These are phyloP conservation scores for Aplodontia rufa DNA, from an alignment of 2,113 vertebrate genomes.

Conservation along the genomic window DNA sequence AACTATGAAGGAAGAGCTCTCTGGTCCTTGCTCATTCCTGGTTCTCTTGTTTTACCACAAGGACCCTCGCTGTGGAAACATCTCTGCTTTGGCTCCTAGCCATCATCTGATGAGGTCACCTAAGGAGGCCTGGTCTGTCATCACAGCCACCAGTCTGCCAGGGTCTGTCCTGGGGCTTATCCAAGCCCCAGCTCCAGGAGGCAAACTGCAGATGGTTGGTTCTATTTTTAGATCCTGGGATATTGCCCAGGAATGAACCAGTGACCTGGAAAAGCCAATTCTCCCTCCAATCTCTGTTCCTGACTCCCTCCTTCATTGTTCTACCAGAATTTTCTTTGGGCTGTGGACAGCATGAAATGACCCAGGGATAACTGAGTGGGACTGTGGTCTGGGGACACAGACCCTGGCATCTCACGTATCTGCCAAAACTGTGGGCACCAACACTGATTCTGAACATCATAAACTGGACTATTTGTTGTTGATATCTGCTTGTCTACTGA, in stretches of 20 bases:
- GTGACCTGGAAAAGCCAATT: conserved; percentile 73
- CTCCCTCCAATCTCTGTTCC: conserved; percentile 39
- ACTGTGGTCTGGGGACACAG: neutral
- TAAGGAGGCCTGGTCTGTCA: neutral
- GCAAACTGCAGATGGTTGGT: conserved; percentile 70
- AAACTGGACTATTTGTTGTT: neutral
- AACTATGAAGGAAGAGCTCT: neutral
- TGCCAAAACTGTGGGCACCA: neutral
- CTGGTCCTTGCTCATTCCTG: neutral
- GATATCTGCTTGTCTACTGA: neutral
- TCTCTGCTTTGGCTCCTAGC: conserved; percentile 32
- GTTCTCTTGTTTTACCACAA: neutral
- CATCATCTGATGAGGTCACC: conserved; percentile 28
- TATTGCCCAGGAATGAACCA: conserved; percentile 37
- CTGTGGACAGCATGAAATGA: neutral
- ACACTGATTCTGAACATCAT: neutral
- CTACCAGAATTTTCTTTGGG: neutral
- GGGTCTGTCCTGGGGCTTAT: conserved; percentile 34
- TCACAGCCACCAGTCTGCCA: neutral
- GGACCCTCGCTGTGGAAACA: neutral
- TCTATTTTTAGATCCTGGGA: conserved; percentile 71
- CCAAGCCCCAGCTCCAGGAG: conserved; percentile 29
- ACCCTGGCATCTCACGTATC: neutral
- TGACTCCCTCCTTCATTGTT: conserved; percentile 7
- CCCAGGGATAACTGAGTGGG: neutral